Conservation (phyloP, 2,888 invertebrate genomes). For the Diaphora mendica region DNA sequence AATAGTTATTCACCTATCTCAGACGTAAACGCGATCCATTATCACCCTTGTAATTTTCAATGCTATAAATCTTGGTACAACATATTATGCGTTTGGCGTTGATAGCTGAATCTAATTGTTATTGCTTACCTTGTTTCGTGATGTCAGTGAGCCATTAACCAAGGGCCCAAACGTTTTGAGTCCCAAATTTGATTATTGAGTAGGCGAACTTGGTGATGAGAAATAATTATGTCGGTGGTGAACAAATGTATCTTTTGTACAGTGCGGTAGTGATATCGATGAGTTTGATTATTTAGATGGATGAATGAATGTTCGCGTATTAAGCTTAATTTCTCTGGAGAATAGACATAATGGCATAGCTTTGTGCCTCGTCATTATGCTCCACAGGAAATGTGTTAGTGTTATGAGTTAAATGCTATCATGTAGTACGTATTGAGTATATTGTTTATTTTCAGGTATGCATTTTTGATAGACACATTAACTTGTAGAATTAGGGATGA, state of each 20-base stretch:
- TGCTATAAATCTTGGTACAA: constrained; percentile 47
- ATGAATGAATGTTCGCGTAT: neutral
- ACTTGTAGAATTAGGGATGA: neutral
- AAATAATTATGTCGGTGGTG: constrained; percentile 42
- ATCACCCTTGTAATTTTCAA: constrained; percentile 50
- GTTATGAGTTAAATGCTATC: neutral
- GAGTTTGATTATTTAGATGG: constrained; percentile 6
- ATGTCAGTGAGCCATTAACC: constrained; percentile 34
- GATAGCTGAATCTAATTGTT: constrained; percentile 51
- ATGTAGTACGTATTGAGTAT: neutral
- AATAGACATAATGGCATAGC: neutral
- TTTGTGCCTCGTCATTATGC: neutral
- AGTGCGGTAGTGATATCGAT: constrained; percentile 4
- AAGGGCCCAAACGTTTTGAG: constrained; percentile 36
- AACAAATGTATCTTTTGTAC: constrained; percentile 6
- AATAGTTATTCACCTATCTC: constrained; percentile 15
- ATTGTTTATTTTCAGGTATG: neutral
- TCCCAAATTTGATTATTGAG: constrained; percentile 38
- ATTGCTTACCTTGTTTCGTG: constrained; percentile 43
- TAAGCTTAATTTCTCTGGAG: constrained; percentile 3
- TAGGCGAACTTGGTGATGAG: constrained; percentile 40
- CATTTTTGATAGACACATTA: neutral
- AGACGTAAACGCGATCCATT: constrained; percentile 29
- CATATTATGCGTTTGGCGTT: constrained; percentile 42
- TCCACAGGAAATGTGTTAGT: neutral